Percentiles rank a stretch among this genome's conserved stretches.
These are phyloP conservation scores for Ptilodon capucinus DNA, from an alignment of 2,888 invertebrate species.

Conservation along the genomic window DNA sequence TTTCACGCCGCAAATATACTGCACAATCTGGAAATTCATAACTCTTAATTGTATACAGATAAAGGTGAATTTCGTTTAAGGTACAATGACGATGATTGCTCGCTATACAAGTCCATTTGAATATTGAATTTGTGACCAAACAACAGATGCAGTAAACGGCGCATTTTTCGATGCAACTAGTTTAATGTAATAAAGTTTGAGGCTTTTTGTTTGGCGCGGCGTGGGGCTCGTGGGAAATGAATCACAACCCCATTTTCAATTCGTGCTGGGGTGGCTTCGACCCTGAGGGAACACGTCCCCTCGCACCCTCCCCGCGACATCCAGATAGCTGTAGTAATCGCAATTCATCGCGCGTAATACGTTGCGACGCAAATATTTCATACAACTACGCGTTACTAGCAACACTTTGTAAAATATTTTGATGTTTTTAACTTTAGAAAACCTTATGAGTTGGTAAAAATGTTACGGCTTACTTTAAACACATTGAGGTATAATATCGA, in stretches of 20 bases:
- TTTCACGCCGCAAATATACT: neutral
- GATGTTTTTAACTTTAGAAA: too few species aligned
- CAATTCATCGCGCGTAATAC: conserved; percentile 57
- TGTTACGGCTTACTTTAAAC: too few species aligned
- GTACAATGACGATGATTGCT: conserved; percentile 26
- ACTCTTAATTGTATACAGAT: conserved; percentile 22
- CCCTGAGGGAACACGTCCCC: conserved; percentile 54
- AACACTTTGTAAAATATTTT: too few species aligned
- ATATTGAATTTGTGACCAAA: conserved; percentile 7
- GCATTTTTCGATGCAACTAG: conserved; percentile 41
- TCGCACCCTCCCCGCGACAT: conserved; percentile 71
- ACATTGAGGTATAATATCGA: too few species aligned
- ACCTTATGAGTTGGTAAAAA: too few species aligned
- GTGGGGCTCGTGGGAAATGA: conserved; percentile 77
- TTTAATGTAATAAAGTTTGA: conserved; percentile 59
- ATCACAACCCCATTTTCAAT: conserved; percentile 81
- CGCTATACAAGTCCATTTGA: conserved; percentile 2
- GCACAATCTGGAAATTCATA: neutral
- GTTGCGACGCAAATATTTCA: conserved; percentile 22
- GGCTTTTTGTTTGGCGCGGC: conserved; percentile 58
- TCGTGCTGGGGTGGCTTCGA: conserved; percentile 62
- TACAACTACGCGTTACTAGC: conserved; percentile 2
- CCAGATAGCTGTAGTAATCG: conserved; percentile 74
- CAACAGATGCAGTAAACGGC: conserved; percentile 36
- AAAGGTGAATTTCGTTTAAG: conserved; percentile 41